Conservation (phyloP, 2,113 vertebrate genomes). For the Aegotheles bennettii region DNA sequence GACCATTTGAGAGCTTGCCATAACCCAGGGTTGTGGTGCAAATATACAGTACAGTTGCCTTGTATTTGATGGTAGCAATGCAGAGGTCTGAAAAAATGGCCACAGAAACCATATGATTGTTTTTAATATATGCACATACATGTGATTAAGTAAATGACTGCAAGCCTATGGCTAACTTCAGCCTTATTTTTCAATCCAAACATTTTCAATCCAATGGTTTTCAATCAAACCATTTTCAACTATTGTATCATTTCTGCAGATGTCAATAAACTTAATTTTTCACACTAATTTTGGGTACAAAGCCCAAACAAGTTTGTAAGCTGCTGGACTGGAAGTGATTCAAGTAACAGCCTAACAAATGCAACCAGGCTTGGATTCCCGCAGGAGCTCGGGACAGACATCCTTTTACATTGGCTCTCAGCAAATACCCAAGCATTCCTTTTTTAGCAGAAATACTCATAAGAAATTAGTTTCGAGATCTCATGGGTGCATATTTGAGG, state of each 20-base stretch:
- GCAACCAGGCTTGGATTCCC: background rate
- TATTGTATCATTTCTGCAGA: background rate
- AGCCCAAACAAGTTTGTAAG: background rate
- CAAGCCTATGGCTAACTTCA: background rate
- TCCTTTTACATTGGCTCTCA: background rate
- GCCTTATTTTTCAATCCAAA: background rate
- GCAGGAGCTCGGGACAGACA: background rate
- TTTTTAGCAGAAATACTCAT: slow-evolving; percentile 36
- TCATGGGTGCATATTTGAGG: slow-evolving; percentile 33
- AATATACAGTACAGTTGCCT: background rate
- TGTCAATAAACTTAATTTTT: background rate
- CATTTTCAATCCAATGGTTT: too few relatives aligned
- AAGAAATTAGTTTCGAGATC: slow-evolving; percentile 30
- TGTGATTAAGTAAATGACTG: background rate
- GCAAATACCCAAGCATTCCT: slow-evolving; percentile 26
- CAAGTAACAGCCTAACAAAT: background rate
- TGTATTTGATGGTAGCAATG: background rate
- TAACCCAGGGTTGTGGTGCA: background rate
- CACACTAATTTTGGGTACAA: background rate
- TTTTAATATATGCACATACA: background rate
- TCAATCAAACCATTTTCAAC: background rate
- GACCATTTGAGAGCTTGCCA: background rate
- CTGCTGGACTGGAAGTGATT: background rate
- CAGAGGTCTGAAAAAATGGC: background rate
- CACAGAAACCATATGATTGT: background rate